Percentiles rank a stretch among this genome's conserved stretches.
Conservation (phyloP, 2,113 vertebrate species). For the Piprites chloris region DNA sequence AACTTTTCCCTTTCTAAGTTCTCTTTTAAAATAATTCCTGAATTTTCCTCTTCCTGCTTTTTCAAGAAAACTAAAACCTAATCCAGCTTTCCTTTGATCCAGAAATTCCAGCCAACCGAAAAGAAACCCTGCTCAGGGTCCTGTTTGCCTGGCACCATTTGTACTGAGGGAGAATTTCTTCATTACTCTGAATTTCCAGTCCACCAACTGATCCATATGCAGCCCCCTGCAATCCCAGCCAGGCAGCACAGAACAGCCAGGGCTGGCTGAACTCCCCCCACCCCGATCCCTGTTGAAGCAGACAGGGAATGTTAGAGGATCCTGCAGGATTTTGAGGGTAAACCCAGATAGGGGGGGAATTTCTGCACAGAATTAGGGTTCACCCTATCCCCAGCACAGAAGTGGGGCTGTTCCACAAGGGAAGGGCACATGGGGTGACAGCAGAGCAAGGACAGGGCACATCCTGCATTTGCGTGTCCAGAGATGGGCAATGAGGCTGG, state of each 20-base stretch:
- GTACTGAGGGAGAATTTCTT: not conserved
- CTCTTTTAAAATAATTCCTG: not conserved
- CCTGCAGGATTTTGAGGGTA: not conserved
- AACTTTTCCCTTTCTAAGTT: not conserved
- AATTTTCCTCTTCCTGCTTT: not conserved
- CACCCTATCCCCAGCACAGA: not conserved
- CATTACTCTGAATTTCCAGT: not conserved
- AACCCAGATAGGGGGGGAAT: not conserved
- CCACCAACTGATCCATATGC: not conserved
- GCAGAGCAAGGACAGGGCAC: not conserved
- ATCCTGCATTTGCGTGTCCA: not conserved
- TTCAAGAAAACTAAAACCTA: not conserved
- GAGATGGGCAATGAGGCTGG: not conserved
- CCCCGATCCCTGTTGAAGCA: not conserved
- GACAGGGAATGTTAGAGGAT: accelerated
- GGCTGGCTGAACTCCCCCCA: not conserved
- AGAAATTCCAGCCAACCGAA: not conserved
- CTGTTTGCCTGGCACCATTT: not conserved
- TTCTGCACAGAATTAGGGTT: not conserved
- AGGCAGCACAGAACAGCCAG: not conserved
- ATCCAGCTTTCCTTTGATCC: not conserved
- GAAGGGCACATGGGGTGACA: not conserved
- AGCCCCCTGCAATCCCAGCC: not conserved
- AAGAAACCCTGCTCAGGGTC: not conserved
- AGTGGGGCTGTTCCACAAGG: accelerated